Evolutionary conservation across 2,113 vertebrate genomes (phyloP).

Genomic region (Hemibagrus wyckioides): DNA sequence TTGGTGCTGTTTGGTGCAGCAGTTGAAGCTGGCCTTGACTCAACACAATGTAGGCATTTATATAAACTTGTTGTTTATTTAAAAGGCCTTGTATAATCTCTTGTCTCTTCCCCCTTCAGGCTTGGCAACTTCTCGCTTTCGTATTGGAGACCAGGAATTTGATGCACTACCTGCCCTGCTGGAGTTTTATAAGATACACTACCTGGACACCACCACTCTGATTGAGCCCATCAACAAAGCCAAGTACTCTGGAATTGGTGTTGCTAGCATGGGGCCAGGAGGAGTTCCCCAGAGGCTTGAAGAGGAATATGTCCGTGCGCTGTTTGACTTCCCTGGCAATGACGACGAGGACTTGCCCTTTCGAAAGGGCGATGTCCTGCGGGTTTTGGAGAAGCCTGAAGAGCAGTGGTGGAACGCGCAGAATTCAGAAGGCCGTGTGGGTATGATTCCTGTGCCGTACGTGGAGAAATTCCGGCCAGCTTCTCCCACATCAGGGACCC

Average conservation of each 20-base stretch:
- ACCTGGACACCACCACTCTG: constrained; percentile 99
- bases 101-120: constrained; percentile 66
- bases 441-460: constrained; percentile 98
- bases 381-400: constrained; percentile 95
- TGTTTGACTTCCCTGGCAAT: constrained; percentile 98
- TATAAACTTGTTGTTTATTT: neutral
- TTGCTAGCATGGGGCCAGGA: constrained; percentile 43
- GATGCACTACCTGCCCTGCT: constrained; percentile 92
- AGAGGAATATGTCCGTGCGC: constrained; percentile 91
- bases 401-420: constrained; percentile 99
- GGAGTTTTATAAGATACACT: constrained; percentile 99
- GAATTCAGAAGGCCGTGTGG: constrained; percentile 89
- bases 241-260: constrained; percentile 79
- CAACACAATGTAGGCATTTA: neutral
- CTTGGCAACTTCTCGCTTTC: constrained; percentile 82
- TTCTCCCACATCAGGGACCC: constrained; percentile 74
- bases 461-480: constrained; percentile 94
- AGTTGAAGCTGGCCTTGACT: neutral
- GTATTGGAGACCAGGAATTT: constrained; percentile 98
- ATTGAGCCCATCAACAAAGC: constrained; percentile 94
- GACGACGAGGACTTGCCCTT: constrained; percentile 99
- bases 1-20: neutral
- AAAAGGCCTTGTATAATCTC: neutral
- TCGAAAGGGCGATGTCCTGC: constrained; percentile 93
- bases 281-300: constrained; percentile 85